Conservation (phyloP, 2,797 vertebrate species). For the Chaenodraco wilsoni region DNA sequence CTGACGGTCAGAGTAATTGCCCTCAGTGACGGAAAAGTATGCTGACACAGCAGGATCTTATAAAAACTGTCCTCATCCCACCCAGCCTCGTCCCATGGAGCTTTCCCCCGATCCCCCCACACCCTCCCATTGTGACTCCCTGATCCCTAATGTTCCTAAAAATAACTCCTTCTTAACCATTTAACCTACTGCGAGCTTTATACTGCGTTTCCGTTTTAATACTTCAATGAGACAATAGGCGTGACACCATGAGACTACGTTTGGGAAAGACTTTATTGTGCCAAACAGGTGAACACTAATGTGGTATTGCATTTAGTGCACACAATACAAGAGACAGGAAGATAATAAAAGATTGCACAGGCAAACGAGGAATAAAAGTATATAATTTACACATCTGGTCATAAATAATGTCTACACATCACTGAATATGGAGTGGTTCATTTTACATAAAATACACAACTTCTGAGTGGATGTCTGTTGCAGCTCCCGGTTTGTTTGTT, state of each 20-base stretch:
- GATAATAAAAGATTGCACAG: conserved; percentile 75
- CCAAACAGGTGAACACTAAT: conserved; percentile 69
- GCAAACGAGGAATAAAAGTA: conserved; percentile 71
- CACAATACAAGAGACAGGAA: conserved; percentile 69
- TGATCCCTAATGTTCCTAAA: conserved; percentile 47
- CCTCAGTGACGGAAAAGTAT: conserved; percentile 45
- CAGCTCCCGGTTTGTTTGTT: neutral
- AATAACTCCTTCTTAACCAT: conserved; percentile 35
- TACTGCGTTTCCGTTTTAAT: neutral
- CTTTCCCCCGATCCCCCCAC: conserved; percentile 27
- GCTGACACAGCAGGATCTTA: conserved; percentile 72
- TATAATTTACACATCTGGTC: conserved; percentile 77
- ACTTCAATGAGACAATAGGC: neutral
- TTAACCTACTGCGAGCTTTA: conserved; percentile 14
- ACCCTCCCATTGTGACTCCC: conserved; percentile 30
- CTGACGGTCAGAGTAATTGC: conserved; percentile 44
- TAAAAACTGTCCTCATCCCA: conserved; percentile 67
- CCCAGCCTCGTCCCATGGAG: conserved; percentile 32
- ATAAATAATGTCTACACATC: conserved; percentile 79
- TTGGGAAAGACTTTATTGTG: conserved; percentile 79
- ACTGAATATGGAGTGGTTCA: conserved; percentile 66
- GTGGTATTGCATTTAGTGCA: conserved; percentile 67
- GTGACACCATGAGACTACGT: conserved; percentile 24
- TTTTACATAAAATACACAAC: conserved; percentile 67
- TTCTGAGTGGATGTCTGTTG: conserved; percentile 49